phyloP scores from a whole-genome alignment of 2,113 vertebrate species.

The Carassius carassius region DNA sequence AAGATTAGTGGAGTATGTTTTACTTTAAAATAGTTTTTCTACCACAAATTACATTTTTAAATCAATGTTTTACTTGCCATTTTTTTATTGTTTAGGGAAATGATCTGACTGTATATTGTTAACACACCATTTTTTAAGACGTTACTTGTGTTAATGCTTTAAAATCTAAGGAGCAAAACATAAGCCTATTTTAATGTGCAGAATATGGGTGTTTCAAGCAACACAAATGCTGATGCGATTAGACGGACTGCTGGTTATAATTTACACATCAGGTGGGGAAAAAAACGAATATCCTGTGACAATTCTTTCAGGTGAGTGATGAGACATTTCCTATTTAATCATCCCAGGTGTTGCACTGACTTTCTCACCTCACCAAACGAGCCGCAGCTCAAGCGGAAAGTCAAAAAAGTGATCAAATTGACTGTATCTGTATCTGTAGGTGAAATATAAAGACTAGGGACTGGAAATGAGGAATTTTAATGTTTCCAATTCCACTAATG shows the following conservation, averaged over 20 bases:
- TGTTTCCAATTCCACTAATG: neutral
- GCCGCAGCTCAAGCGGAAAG: conserved; percentile 2
- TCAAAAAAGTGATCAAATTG: conserved; percentile 31
- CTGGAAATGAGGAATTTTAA: neutral
- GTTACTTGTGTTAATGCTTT: neutral
- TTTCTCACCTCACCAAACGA: conserved; percentile 13
- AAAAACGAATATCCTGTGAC: conserved; percentile 30
- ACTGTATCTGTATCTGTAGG: conserved; percentile 12
- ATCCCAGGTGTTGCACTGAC: neutral
- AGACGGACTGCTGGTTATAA: neutral
- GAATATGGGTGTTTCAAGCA: neutral
- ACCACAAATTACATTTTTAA: too few species aligned
- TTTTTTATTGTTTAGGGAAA: neutral
- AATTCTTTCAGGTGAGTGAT: neutral
- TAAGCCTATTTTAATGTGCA: too few species aligned
- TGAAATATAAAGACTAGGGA: conserved; percentile 16
- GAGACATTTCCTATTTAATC: conserved; percentile 25
- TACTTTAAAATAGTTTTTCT: too few species aligned
- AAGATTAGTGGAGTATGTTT: too few species aligned
- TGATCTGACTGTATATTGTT: neutral
- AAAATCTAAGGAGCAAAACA: neutral
- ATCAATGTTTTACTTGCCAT: too few species aligned
- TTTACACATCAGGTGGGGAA: neutral
- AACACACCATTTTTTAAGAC: neutral
- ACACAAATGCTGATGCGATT: neutral